Evolutionary conservation across 2,113 vertebrate species (phyloP), one percentile per base, ranked within the genome.

Genomic region (Syngnathus typhle): DNA sequence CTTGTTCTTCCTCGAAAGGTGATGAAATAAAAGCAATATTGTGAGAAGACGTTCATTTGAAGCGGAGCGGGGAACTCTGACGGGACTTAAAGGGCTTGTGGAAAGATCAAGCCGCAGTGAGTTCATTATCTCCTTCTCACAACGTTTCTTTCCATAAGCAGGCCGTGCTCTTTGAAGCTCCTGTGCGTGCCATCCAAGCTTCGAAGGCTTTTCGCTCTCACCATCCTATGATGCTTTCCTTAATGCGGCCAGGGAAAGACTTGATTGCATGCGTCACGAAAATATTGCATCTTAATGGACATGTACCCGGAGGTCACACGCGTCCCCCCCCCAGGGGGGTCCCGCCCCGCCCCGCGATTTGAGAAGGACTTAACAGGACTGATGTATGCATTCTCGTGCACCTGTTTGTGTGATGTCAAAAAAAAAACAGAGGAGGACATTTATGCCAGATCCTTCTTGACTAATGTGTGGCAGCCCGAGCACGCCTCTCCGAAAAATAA

Each of bases 101-200:
- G 77, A 62, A 8, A 65, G 69, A 71, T 23, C 44, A 56, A 58
- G 43, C 64, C 68, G 64, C 72, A 65, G 51, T 44, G 67, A 76
- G 74, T 76, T 82, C 63, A 71, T 81, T 74, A 82, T 69, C 60
- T 56, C 52, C 71, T 79, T 55, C 76, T 61, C 75, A 64, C 72
- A 83, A 75, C 70, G 6, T 78, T 76, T 39, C 62, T 78, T 75
- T 39, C 62, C 67, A 64, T 68, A 55, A 86, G 82, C 77, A 86
- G 5, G 58, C 71, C 70, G 58, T 52, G 62, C 74, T 76, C 85
- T 90, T 90, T 90, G 90, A 91, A 89, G 88, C 84, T 75, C 71
- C 69, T 47, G 62, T 77, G 71, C 73, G 82, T 85, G 88, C 85
- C 88, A 89, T 91, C 89, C 90, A 92, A 92, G 88, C 73, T 66